Evolutionary conservation across 2,797 vertebrate species (phyloP).

Genomic region (Syngnathus rostellatus): DNA sequence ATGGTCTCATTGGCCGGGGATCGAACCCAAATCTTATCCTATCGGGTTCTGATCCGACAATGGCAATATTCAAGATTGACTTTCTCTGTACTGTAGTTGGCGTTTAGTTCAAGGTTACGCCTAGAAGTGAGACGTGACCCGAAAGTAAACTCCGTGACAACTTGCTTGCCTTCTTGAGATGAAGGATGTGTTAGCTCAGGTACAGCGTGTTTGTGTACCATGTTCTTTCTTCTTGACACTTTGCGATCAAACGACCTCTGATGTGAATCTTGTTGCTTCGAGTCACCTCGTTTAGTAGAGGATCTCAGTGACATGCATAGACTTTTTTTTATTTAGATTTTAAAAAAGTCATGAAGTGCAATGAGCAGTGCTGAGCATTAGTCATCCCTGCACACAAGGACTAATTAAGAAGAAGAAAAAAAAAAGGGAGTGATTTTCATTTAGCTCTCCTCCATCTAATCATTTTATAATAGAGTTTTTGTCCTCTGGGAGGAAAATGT

Average conservation of each 20-base stretch:
- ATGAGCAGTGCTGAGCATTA: conserved; percentile 53
- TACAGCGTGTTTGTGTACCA: neutral
- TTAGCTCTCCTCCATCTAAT: conserved; percentile 63
- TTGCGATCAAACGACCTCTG: neutral
- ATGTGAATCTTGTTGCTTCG: neutral
- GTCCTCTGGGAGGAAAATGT: conserved; percentile 56
- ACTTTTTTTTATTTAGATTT: neutral
- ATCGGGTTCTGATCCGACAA: neutral
- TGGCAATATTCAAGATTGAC: neutral
- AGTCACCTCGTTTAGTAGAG: neutral
- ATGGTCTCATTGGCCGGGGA: no score
- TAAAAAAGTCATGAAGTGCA: conserved; percentile 50
- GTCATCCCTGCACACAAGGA: conserved; percentile 59
- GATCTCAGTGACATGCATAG: neutral
- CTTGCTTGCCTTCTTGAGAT: neutral
- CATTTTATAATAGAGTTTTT: conserved; percentile 61
- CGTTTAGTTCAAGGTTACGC: neutral
- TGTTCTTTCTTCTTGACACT: neutral
- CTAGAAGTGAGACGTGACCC: neutral
- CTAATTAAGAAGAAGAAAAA: conserved; percentile 68
- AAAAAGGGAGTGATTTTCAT: conserved; percentile 60
- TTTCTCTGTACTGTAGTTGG: neutral
- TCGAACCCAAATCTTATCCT: no score
- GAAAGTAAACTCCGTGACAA: neutral
- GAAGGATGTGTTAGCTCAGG: neutral